These are phyloP conservation scores for Brachyistius frenatus DNA, from an alignment of 2,113 vertebrate species.

Conservation along the genomic window DNA sequence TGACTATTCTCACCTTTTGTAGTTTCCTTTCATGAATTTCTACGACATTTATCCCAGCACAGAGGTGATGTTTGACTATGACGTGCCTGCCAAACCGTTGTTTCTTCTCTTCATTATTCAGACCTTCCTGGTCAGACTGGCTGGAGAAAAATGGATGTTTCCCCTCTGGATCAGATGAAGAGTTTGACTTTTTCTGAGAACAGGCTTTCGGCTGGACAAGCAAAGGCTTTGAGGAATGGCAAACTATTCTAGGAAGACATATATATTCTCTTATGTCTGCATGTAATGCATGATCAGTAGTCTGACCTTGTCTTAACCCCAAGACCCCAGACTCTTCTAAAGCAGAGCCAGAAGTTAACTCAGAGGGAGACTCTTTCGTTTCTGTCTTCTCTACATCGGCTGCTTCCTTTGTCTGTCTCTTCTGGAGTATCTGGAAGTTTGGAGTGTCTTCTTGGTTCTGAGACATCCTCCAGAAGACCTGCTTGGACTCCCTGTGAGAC, in stretches of 20 bases:
- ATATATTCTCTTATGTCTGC: slow-evolving; percentile 14
- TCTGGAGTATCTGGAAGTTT: slow-evolving; percentile 16
- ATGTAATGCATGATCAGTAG: slow-evolving; percentile 16
- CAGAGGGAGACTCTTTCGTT: slow-evolving; percentile 50
- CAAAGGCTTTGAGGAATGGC: slow-evolving; percentile 64
- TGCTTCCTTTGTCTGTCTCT: not conserved
- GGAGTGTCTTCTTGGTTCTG: slow-evolving; percentile 17
- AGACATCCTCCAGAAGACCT: slow-evolving; percentile 63
- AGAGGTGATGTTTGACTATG: slow-evolving; percentile 60
- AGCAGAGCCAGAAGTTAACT: slow-evolving; percentile 56
- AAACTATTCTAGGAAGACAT: slow-evolving; percentile 43
- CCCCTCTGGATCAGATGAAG: slow-evolving; percentile 25
- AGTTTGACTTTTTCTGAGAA: slow-evolving; percentile 21
- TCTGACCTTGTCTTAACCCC: slow-evolving; percentile 8
- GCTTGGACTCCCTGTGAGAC: slow-evolving; percentile 41
- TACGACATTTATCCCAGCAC: slow-evolving; percentile 53
- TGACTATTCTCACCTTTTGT: slow-evolving; percentile 68
- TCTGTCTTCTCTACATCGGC: slow-evolving; percentile 57
- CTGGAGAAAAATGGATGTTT: slow-evolving; percentile 28
- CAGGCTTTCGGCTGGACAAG: slow-evolving; percentile 43
- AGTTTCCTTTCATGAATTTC: slow-evolving; percentile 77
- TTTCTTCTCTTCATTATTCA: slow-evolving; percentile 66
- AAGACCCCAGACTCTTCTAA: slow-evolving; percentile 31
- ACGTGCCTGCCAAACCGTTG: slow-evolving; percentile 71
- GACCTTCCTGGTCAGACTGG: slow-evolving; percentile 49